Evolutionary conservation across 2,113 vertebrate genomes (phyloP), one percentile per base, ranked within the genome.

Genomic region (Chascanopsetta lugubris): DNA sequence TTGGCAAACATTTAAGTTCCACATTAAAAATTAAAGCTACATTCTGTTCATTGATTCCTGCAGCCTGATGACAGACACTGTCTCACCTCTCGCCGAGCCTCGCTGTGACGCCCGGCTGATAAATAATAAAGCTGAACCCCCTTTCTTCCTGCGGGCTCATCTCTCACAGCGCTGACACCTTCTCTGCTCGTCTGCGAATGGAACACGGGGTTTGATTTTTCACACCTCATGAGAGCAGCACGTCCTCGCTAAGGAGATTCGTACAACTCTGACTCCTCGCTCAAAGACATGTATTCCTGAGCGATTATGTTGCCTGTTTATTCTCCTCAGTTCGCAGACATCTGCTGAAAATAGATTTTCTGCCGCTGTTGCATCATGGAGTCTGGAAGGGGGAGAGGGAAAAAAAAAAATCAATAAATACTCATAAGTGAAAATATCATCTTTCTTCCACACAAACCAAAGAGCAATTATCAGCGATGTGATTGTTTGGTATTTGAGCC

Each of bases 221-320:
- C 45, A 48, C 79, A 68, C 79, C 17, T 70, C 62, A 47, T 68
- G 66, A 67, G 50, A 70, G 72, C 61, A 1, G 17, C 63, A 8
- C 49, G 12, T 67, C 63, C 29, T 75, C 4, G 24, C 67, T 62
- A 53, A 72, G 61, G 45, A 75, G 34, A 5, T 24, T 54, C 40
- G n/a, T 56, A 47, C 58, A 59, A 60, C 61, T 30, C 25, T 20
- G 13, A 45, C 24, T 26, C 58, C 30, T 49, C 65, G 15, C 59
- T 2, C 50, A 79, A 63, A 63, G 62, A 8, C 9, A 38, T 43
- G 49, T 71, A 77, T 80, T 84, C 76, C 57, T 46, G 46, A 5
- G 46, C 70, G 75, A 75, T 79, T 72, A 76, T 40, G 56, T 32
- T 25, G 54, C 12, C 25, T 86, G 82, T 83, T 81, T 79, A 34